phyloP scores from a whole-genome alignment of 2,888 invertebrate genomes.

The Noctua pronuba region DNA sequence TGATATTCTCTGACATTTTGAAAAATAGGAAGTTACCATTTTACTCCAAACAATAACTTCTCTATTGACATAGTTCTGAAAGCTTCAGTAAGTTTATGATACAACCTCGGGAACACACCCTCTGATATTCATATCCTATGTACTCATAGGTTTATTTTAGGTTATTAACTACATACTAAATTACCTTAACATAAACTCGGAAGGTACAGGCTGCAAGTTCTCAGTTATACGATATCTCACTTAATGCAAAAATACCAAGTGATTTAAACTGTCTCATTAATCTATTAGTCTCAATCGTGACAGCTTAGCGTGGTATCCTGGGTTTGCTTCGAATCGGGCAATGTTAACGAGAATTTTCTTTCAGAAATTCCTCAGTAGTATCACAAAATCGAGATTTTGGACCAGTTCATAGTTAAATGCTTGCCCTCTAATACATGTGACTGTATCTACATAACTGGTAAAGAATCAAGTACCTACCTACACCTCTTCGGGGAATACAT shows the following conservation, averaged over 20 bases:
- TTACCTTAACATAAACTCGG: too few relatives aligned
- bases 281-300: not conserved
- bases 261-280: not conserved
- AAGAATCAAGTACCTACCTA: not conserved
- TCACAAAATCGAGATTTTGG: not conserved
- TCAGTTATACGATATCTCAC: not conserved
- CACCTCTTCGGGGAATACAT: not conserved
- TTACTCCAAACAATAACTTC: slow-evolving; percentile 58
- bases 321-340: not conserved
- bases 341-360: too few relatives aligned
- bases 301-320: not conserved
- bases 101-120: not conserved
- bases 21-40: slow-evolving; percentile 68
- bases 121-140: too few relatives aligned
- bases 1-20: slow-evolving; percentile 83
- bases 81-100: slow-evolving; percentile 23
- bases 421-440: not conserved
- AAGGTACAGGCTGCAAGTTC: not conserved
- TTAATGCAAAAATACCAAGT: not conserved
- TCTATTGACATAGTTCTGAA: slow-evolving; percentile 52
- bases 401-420: not conserved
- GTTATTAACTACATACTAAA: not conserved
- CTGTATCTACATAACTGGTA: not conserved
- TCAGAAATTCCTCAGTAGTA: not conserved
- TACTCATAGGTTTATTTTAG: not conserved